phyloP scores from a whole-genome alignment of 2,888 invertebrate species.

The Pteria penguin region DNA sequence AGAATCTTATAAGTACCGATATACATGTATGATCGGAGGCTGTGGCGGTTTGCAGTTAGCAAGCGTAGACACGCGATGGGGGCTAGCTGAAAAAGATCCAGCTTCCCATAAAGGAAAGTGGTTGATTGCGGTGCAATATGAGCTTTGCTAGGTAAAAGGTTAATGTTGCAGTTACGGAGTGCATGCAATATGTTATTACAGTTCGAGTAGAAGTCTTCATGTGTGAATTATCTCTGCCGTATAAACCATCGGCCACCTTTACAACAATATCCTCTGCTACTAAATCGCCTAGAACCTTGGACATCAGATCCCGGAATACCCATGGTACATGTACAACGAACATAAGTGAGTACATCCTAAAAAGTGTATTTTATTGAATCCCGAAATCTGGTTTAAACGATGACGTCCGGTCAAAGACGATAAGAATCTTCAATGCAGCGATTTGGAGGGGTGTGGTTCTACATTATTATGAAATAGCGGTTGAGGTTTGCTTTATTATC shows the following conservation, averaged over 20 bases:
- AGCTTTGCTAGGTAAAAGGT: conserved; percentile 7
- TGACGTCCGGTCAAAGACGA: conserved; percentile 29
- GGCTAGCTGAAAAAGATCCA: neutral
- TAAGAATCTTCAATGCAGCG: conserved; percentile 41
- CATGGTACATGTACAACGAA: conserved; percentile 42
- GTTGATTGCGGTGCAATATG: conserved; percentile 8
- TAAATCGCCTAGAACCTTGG: neutral
- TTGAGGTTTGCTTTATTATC: conserved; percentile 36
- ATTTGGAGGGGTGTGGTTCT: conserved; percentile 9
- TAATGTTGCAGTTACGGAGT: neutral
- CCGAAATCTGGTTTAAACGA: conserved; percentile 45
- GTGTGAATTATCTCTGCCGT: neutral
- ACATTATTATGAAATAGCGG: conserved; percentile 31
- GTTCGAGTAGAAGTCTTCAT: neutral
- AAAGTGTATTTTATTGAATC: neutral
- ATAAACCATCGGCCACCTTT: neutral
- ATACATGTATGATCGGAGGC: conserved; percentile 2
- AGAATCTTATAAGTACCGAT: neutral
- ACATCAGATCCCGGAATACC: conserved; percentile 45
- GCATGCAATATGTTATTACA: neutral
- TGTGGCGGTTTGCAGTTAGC: neutral
- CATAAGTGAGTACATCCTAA: conserved; percentile 32
- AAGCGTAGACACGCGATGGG: neutral
- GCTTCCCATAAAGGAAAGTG: neutral
- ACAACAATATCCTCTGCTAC: neutral